These are phyloP conservation scores for Argyrosomus japonicus DNA, from an alignment of 2,113 vertebrate genomes.

Conservation along the genomic window DNA sequence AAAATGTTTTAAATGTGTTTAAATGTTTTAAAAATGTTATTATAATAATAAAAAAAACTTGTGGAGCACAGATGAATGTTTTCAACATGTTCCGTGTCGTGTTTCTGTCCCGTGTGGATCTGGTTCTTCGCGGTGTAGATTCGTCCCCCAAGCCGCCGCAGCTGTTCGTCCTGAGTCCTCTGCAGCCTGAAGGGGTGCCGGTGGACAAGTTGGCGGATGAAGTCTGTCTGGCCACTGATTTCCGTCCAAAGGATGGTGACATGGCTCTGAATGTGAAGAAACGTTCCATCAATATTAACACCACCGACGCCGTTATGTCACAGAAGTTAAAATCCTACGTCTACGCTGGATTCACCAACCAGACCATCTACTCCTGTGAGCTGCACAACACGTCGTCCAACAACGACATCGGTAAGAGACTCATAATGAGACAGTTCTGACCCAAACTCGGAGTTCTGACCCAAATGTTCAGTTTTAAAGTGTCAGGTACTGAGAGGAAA, in stretches of 20 bases:
- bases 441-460: too few relatives aligned
- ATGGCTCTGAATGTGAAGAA: neutral
- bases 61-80: too few relatives aligned
- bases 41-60: too few relatives aligned
- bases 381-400: accelerated
- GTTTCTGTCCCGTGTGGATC: neutral
- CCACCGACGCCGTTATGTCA: accelerated
- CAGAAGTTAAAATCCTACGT: neutral
- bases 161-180: slow-evolving; percentile 45
- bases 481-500: too few relatives aligned
- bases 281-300: accelerated
- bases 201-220: accelerated
- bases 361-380: slow-evolving; percentile 19
- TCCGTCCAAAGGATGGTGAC: neutral
- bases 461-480: too few relatives aligned
- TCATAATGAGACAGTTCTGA: too few relatives aligned
- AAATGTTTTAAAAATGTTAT: neutral
- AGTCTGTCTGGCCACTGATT: slow-evolving; percentile 69
- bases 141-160: neutral
- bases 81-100: neutral
- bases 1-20: too few relatives aligned
- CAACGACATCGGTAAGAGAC: neutral
- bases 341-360: slow-evolving; percentile 40
- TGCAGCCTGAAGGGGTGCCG: accelerated
- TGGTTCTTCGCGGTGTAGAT: neutral